Evolutionary conservation across 2,113 vertebrate genomes (phyloP), one percentile per base, ranked within the genome.

Genomic region (Hucho hucho): DNA sequence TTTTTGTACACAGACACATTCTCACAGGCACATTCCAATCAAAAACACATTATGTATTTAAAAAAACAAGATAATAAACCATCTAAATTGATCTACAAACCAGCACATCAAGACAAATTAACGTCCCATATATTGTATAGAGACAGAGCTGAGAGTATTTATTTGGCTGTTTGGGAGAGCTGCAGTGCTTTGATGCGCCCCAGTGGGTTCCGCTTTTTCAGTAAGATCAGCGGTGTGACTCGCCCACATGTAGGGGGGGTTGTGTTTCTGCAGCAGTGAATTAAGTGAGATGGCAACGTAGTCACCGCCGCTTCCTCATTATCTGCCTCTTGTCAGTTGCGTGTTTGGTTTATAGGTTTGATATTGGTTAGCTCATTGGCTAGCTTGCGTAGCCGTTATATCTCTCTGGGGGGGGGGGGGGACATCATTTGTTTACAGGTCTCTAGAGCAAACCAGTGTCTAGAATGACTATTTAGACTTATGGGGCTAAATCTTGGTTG

Each of bases 231-330:
- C 9, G 22, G 53, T 56, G 59, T 12, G 53, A 26, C 56, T 22
- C 24, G 24, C 24, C 64, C 64, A 61, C 32, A 72, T 78, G 76
- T 78, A 26, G 69, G 68, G n/a, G 76, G 70, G 49, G 47, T 22
- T 37, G 28, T 24, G 64, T 72, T 46, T 59, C 76, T 26, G 32
- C 24, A 22, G 69, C 46, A 64, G 75, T 14, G 11, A 68, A 24
- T 28, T 24, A 43, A 43, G 63, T 43, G 56, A 5, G 20, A 72
- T 4, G 28, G 28, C 32, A 43, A 18, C 22, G 24, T 18, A 49
- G 67, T 43, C 18, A 16, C 47, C 22, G 20, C 25, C n/a, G 20
- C 26, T 18, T 14, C 13, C 32, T 5, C 37, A 18, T 49, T 18
- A 6, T 67, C 49, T 9, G 56, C 64, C 14, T 16, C n/a, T 24